Conservation (phyloP, 1,140 invertebrate genomes). For the Bilobella aurantiaca region DNA sequence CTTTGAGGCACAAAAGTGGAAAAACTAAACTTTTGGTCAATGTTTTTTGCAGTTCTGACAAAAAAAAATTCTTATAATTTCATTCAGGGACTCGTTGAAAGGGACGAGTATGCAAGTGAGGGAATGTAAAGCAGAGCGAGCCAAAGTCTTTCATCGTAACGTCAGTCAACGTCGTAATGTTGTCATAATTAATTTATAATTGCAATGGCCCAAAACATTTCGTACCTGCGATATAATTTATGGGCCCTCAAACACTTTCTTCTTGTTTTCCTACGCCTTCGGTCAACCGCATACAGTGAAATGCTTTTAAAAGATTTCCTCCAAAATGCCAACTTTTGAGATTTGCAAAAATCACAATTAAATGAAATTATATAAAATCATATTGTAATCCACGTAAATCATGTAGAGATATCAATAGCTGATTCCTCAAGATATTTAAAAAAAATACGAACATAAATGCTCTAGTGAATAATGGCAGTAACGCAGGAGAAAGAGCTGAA, state of each 20-base stretch:
- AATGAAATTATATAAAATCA: too few relatives aligned
- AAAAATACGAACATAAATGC: too few relatives aligned
- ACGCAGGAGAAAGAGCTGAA: too few relatives aligned
- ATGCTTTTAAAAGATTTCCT: too few relatives aligned
- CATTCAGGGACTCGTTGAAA: background rate
- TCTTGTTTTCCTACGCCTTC: too few relatives aligned
- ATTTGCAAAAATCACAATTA: too few relatives aligned
- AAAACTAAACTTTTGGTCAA: background rate
- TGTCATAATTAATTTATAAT: slow-evolving; percentile 3
- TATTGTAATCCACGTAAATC: too few relatives aligned
- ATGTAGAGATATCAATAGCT: too few relatives aligned
- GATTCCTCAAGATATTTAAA: too few relatives aligned
- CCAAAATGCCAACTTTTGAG: too few relatives aligned
- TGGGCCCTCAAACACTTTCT: background rate
- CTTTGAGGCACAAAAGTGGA: background rate
- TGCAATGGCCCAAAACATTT: background rate
- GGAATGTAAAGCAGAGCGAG: background rate
- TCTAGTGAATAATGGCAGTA: too few relatives aligned
- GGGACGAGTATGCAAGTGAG: background rate
- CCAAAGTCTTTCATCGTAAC: background rate
- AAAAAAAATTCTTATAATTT: background rate
- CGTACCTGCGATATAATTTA: background rate
- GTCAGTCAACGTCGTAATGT: background rate
- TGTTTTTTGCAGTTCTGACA: background rate
- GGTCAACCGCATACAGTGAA: too few relatives aligned